phyloP scores from a whole-genome alignment of 2,113 vertebrate genomes.

The Solenodon paradoxus region DNA sequence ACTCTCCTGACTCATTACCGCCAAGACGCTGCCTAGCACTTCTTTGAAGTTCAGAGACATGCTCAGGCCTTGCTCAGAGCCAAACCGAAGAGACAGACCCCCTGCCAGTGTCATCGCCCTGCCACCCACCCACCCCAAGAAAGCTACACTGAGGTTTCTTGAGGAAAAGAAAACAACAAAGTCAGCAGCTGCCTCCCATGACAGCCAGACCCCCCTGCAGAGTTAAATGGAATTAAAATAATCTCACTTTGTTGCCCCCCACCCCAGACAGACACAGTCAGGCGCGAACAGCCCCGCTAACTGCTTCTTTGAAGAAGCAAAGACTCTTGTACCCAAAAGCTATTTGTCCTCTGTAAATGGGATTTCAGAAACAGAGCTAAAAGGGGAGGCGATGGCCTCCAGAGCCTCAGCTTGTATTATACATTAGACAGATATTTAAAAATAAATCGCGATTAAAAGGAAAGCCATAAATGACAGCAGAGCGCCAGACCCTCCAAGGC shows the following conservation, averaged over 20 bases:
- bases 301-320: constrained; percentile 60
- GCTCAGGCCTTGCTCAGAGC: neutral
- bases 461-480: neutral
- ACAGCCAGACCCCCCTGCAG: constrained; percentile 7
- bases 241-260: constrained; percentile 36
- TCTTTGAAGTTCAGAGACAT: constrained; percentile 45
- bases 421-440: constrained; percentile 60
- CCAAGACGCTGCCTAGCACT: neutral
- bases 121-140: neutral
- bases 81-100: neutral
- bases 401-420: constrained; percentile 35
- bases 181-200: neutral
- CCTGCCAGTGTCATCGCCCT: neutral
- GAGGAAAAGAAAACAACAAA: neutral
- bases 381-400: neutral
- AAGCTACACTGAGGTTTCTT: neutral
- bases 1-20: neutral
- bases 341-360: constrained; percentile 64
- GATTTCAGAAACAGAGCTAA: constrained; percentile 60
- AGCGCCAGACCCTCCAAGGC: constrained; percentile 45
- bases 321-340: constrained; percentile 63
- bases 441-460: constrained; percentile 59
- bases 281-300: neutral
- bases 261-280: neutral
- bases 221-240: constrained; percentile 64